Base-by-base conservation (phyloP, 2,888 invertebrate genomes). In the Agelastica alni region DNA sequence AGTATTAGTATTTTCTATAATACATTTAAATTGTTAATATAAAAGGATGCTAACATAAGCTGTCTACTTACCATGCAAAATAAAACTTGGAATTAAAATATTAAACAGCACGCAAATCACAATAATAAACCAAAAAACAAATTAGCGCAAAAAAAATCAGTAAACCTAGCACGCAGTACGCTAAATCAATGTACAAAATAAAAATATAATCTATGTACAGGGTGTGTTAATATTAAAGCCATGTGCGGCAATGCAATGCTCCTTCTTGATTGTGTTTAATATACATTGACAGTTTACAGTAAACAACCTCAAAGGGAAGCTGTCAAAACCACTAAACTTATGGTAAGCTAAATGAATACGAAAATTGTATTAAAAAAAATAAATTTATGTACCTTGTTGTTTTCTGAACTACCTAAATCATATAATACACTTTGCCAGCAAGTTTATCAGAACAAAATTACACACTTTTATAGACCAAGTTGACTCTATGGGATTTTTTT, bases 11-110 rank as follows among this genome's bases (percentile, higher is more conserved):
- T 57, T 56, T 52, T 59, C 60, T 44, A 51, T 18, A 53, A 54
- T 56, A 46, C 18, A 36, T 28, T 36, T 56, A 48, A 58, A 42
- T 42, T 51, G 52, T 58, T 60, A 58, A n/a, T n/a, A n/a, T n/a
- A n/a, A 58, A 30, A 20, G 45, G 18, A 44, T 41, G 41, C 30
- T 51, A 45, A 49, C 44, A 47, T 45, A 60, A 59, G 59, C 49
- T 20, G 10, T 59, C 70, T 74, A 75, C 75, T 70, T 75, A 75
- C 75, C 75, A 75, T 75, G 74, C 69, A 68, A 64, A 61, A n/a
- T 53, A 30, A 51, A 57, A 54, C 51, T 42, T 41, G 57, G 58
- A n/a, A n/a, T n/a, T n/a, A 56, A 44, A 53, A 53, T 34, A 52
- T 22, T n/a, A 58, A 54, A 45, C 39, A 32, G 37, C 58, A 56